Evolutionary conservation across 2,113 vertebrate genomes (phyloP), one percentile per base, ranked within the genome.

Genomic region (Hucho hucho): DNA sequence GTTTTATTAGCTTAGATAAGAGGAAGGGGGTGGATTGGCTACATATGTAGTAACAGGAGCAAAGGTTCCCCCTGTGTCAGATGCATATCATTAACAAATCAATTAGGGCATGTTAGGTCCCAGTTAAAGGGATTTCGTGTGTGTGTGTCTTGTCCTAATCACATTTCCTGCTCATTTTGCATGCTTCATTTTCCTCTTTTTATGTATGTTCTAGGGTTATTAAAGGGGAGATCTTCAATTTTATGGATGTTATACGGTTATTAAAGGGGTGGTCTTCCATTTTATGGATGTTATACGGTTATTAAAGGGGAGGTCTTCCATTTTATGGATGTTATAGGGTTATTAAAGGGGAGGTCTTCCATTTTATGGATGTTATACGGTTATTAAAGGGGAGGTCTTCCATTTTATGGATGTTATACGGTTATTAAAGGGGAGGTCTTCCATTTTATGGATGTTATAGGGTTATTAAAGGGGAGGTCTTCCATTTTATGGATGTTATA

Each of bases 1-100:
- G 90, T 95, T 95, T 96, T 93, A 94, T 94, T 93, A 92, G 90
- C 91, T 81, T 90, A 92, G 94, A 94, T 96, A 97, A 92, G 90
- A 64, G 58, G 18, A 82, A 87, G 58, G 58, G 56, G 20, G 56
- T 6, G 87, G 83, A 88, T 88, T 78, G 87, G 87, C 74, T 92
- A 89, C 89, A 90, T 86, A 83, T 89, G 88, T 91, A 91, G 89
- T 79, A 77, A 88, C 84, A 82, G 79, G 77, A 68, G 25, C 75
- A 83, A 76, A 81, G 89, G 75, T 90, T 89, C 89, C 84, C 83
- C 53, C 79, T 83, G 59, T 85, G 91, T 90, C 88, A 93, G 93
- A 93, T 93, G 87, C 86, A 82, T 93, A 91, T 94, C 90, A 79
- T 90, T 93, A 93, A 87, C 87, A 93, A 88, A 93, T 95, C 92